Conservation (phyloP, 2,113 vertebrate genomes). For the Mellivora capensis region DNA sequence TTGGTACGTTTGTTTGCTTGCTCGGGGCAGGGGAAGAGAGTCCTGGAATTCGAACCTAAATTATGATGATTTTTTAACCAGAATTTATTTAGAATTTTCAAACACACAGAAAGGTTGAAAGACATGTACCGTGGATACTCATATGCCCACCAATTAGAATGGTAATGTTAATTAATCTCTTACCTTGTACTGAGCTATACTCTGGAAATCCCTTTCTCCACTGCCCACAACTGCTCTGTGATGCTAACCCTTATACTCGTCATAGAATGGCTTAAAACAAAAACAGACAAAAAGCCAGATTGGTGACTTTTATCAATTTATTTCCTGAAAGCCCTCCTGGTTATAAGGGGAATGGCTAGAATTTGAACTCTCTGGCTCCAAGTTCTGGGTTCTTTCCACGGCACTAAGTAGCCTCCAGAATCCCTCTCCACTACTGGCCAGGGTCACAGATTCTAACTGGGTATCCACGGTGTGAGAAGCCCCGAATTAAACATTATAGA, state of each 20-base stretch:
- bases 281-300: not conserved
- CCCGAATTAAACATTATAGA: not conserved
- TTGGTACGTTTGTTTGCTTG: not conserved
- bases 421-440: not conserved
- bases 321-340: not conserved
- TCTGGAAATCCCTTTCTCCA: not conserved
- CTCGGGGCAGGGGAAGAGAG: fast-evolving
- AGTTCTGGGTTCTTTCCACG: not conserved
- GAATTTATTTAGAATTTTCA: not conserved
- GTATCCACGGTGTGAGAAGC: not conserved
- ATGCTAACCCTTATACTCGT: not conserved
- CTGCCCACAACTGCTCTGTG: not conserved
- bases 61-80: not conserved
- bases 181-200: not conserved
- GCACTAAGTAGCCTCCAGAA: not conserved
- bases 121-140: not conserved
- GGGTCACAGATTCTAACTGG: not conserved
- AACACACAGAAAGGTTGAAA: not conserved
- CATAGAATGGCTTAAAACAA: not conserved
- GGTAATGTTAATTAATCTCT: not conserved
- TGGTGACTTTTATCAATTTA: not conserved
- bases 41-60: not conserved
- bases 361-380: not conserved
- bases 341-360: not conserved
- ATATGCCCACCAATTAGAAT: not conserved